Conservation (phyloP, 2,888 invertebrate species). For the Tetranychus piercei region DNA sequence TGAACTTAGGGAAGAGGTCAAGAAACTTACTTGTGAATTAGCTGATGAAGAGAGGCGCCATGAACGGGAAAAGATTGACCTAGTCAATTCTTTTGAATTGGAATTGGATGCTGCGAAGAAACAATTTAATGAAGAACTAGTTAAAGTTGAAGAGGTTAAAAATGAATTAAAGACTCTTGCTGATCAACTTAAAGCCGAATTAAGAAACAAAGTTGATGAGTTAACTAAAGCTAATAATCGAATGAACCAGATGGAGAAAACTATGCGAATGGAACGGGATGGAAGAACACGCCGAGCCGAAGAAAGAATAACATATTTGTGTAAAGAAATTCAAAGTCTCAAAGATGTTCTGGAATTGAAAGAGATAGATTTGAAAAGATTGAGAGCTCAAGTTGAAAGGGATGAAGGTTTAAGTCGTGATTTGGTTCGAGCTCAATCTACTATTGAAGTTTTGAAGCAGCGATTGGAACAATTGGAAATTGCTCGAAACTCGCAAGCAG, state of each 20-base stretch:
- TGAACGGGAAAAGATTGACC: not conserved
- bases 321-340: conserved; percentile 6
- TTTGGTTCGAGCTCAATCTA: conserved; percentile 3
- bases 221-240: not conserved
- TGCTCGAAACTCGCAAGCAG: not conserved
- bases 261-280: not conserved
- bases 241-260: not conserved
- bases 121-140: not conserved
- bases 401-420: conserved; percentile 2
- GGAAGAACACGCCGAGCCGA: not conserved
- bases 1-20: not conserved
- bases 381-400: not conserved
- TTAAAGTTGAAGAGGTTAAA: not conserved
- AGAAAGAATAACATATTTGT: not conserved
- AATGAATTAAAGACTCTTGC: not conserved
- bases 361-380: not conserved
- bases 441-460: not conserved
- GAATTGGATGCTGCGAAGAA: conserved; percentile 9
- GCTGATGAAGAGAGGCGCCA: not conserved
- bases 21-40: not conserved
- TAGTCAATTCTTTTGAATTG: not conserved
- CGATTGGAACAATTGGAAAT: not conserved
- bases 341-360: conserved; percentile 1
- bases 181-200: not conserved
- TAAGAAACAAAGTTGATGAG: not conserved